These are phyloP conservation scores for Orthosia incerta DNA, from an alignment of 2,888 invertebrate species.

Conservation along the genomic window DNA sequence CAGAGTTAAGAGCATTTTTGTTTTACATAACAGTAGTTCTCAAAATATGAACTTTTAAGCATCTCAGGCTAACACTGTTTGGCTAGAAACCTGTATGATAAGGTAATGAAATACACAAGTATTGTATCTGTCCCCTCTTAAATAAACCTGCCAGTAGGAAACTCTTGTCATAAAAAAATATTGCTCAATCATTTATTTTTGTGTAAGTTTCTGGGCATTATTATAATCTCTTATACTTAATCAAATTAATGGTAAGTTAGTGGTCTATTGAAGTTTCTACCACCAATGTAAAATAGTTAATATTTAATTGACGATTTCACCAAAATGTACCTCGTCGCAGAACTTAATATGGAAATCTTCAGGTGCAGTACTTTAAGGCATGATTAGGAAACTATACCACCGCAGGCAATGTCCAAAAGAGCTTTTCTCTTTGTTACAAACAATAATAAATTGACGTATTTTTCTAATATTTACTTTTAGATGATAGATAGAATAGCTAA, in stretches of 20 bases:
- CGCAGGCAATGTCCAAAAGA: slow-evolving; percentile 46
- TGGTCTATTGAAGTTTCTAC: slow-evolving; percentile 44
- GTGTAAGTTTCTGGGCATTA: slow-evolving; percentile 52
- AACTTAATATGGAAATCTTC: slow-evolving; percentile 24
- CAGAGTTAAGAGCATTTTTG: slow-evolving; percentile 57
- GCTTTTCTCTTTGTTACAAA: slow-evolving; percentile 38
- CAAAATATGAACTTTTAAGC: slow-evolving; percentile 30
- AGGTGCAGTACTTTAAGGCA: slow-evolving; percentile 38
- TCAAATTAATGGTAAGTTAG: neutral
- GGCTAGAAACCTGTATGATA: slow-evolving; percentile 23
- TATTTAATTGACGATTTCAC: slow-evolving; percentile 42
- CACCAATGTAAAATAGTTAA: slow-evolving; percentile 47
- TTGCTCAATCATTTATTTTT: slow-evolving; percentile 56
- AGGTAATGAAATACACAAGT: slow-evolving; percentile 43
- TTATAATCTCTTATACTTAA: slow-evolving; percentile 53
- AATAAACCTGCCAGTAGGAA: slow-evolving; percentile 15
- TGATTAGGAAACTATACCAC: slow-evolving; percentile 57
- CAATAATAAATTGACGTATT: slow-evolving; percentile 63
- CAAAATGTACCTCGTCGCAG: slow-evolving; percentile 29
- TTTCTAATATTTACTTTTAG: slow-evolving; percentile 69
- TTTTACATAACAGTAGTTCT: slow-evolving; percentile 43
- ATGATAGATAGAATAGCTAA: slow-evolving; percentile 64
- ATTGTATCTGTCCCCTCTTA: slow-evolving; percentile 42
- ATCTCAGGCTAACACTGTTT: slow-evolving; percentile 21
- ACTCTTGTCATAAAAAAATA: slow-evolving; percentile 23